Evolutionary conservation across 2,888 invertebrate genomes (phyloP), one percentile per base, ranked within the genome.

Genomic region (Eueremaeus valkanovi): DNA sequence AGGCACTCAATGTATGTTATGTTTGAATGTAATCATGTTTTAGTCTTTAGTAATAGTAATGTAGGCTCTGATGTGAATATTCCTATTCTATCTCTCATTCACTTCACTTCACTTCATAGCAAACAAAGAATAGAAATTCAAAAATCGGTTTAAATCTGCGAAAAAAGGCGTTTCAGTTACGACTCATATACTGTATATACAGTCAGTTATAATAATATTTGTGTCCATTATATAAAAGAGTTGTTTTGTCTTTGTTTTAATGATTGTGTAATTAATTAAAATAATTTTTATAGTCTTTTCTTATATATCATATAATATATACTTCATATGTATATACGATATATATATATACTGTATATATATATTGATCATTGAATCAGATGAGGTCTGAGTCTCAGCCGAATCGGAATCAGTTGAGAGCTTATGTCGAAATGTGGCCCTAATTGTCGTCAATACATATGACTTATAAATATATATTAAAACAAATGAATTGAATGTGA

Each of bases 381-480:
- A n/a, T 61, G 61, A 61, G 61, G 61, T 61, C 55, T 55, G 24
- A 27, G 45, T 55, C 27, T n/a, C n/a, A n/a, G n/a, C n/a, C n/a
- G n/a, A n/a, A n/a, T n/a, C n/a, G n/a, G 24, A 55, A n/a, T 55
- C 21, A 27, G 40, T 11, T 3, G 45, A 16, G 16, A 45, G 45
- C 18, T 45, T 9, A 11, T 55, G 55, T 55, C 29, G n/a, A 61
- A 61, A 61, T 61, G 61, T 61, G 61, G 61, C 63, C 33, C 63
- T 63, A 63, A 33, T 63, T 63, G 58, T 63, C 24, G 58, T 63
- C 63, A 63, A 63, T 63, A n/a, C n/a, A 63, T 63, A 63, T 63
- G 36, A 63, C 36, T 33, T 63, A 63, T 63, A 63, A 63, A 63
- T 63, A 63, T 63, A 63, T 63, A 33, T 36, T 29, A 33, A 33